Percentiles rank a stretch among this genome's conserved stretches.
Conservation (phyloP, 2,797 vertebrate genomes). For the Molossus molossus region DNA sequence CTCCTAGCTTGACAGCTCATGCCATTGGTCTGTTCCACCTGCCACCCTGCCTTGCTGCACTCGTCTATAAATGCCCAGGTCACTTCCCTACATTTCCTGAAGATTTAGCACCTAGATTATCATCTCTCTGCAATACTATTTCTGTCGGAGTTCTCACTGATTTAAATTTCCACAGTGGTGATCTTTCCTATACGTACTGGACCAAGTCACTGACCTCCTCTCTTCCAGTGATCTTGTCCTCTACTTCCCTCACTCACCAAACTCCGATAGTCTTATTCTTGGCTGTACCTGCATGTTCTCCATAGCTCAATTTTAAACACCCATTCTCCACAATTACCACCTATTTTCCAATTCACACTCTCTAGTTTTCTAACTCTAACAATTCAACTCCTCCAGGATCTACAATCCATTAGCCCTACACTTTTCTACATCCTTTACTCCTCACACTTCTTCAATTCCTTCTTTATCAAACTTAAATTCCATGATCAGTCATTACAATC, state of each 20-base stretch:
- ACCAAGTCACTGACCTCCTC: background rate
- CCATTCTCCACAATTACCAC: background rate
- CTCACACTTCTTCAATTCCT: background rate
- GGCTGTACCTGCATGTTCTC: background rate
- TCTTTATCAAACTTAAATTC: slow-evolving; percentile 9
- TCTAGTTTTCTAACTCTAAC: slow-evolving; percentile 2
- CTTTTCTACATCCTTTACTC: background rate
- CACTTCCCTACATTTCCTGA: background rate
- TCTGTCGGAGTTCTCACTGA: background rate
- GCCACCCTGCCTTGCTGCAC: background rate
- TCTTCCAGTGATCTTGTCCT: background rate
- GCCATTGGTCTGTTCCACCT: background rate
- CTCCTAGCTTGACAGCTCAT: background rate
- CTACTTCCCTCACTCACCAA: background rate
- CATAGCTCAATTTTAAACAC: background rate
- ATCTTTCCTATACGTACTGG: background rate
- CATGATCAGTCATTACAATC: background rate
- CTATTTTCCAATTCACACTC: background rate
- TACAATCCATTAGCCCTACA: background rate
- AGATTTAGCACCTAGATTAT: slow-evolving; percentile 19
- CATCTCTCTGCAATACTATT: background rate
- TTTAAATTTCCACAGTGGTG: background rate
- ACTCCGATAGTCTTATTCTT: background rate
- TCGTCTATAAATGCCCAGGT: background rate
- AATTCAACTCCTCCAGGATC: background rate